Percentiles rank a stretch among this genome's conserved stretches.
phyloP scores from a whole-genome alignment of 2,888 invertebrate species.

The Pollenia griseotomentosa region DNA sequence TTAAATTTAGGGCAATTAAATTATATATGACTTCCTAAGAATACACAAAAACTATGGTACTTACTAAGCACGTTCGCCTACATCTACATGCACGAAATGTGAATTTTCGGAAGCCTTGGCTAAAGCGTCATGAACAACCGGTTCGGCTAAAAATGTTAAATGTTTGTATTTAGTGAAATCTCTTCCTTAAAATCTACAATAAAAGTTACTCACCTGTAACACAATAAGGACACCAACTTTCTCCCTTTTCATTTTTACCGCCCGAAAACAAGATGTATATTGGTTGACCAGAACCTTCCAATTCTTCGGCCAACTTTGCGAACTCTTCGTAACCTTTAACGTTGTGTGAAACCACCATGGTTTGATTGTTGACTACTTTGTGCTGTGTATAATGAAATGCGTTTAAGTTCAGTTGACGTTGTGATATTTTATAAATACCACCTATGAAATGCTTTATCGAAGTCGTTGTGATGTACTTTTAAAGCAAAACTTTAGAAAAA shows the following conservation, averaged over 20 bases:
- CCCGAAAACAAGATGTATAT: slow-evolving; percentile 84
- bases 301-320: slow-evolving; percentile 82
- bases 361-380: slow-evolving; percentile 60
- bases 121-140: slow-evolving; percentile 89
- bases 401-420: slow-evolving; percentile 54
- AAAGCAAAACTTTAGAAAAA: slow-evolving; percentile 19
- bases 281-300: slow-evolving; percentile 80
- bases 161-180: background rate
- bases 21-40: background rate
- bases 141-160: slow-evolving; percentile 87
- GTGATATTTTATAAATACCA: slow-evolving; percentile 73
- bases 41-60: slow-evolving; percentile 81
- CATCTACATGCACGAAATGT: slow-evolving; percentile 90
- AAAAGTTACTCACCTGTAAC: slow-evolving; percentile 87
- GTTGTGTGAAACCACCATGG: slow-evolving; percentile 83
- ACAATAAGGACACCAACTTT: slow-evolving; percentile 96
- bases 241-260: slow-evolving; percentile 85
- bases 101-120: slow-evolving; percentile 86
- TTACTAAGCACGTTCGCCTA: slow-evolving; percentile 91
- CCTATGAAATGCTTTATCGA: slow-evolving; percentile 65
- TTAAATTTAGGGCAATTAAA: slow-evolving; percentile 1
- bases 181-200: background rate
- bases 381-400: slow-evolving; percentile 7
- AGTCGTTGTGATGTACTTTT: slow-evolving; percentile 74
- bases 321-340: slow-evolving; percentile 84